A percentile compares a stretch with the other conserved stretches of the same genome.
Evolutionary conservation across 2,888 invertebrate genomes (phyloP).

Genomic region (Polydesmus complanatus): DNA sequence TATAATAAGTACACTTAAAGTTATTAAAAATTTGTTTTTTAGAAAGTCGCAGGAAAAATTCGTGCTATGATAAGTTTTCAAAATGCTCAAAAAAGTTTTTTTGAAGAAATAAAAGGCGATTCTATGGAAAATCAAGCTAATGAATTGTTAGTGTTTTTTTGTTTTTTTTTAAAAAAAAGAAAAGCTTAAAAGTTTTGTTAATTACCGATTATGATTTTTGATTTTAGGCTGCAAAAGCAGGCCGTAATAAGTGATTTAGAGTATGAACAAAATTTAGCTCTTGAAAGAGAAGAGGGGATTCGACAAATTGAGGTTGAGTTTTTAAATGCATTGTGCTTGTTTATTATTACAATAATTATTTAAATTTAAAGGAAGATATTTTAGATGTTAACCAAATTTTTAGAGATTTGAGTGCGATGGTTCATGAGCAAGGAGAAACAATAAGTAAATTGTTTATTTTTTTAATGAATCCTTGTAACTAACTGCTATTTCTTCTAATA

Average conservation of each 20-base stretch:
- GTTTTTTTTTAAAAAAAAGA: no score
- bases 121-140: neutral
- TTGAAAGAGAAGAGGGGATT: slow-evolving; percentile 10
- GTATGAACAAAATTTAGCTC: slow-evolving; percentile 1
- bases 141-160: neutral
- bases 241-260: slow-evolving; percentile 6
- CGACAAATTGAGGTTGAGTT: slow-evolving; percentile 7
- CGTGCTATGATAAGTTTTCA: neutral
- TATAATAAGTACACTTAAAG: neutral
- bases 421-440: slow-evolving; percentile 13
- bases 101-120: neutral
- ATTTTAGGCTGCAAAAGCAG: neutral
- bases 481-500: neutral
- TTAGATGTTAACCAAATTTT: slow-evolving; percentile 13
- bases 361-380: slow-evolving; percentile 7
- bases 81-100: neutral
- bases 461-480: neutral
- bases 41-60: slow-evolving; percentile 8
- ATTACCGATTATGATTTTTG: neutral
- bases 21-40: neutral
- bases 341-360: neutral
- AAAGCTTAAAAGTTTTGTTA: neutral
- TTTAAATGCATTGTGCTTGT: neutral
- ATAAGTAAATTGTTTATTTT: slow-evolving; percentile 4
- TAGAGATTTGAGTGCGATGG: slow-evolving; percentile 10